Percentiles rank a stretch among this genome's conserved stretches.
phyloP scores from a whole-genome alignment of 2,797 vertebrate genomes.

The Parauchenoglanis punctatus region DNA sequence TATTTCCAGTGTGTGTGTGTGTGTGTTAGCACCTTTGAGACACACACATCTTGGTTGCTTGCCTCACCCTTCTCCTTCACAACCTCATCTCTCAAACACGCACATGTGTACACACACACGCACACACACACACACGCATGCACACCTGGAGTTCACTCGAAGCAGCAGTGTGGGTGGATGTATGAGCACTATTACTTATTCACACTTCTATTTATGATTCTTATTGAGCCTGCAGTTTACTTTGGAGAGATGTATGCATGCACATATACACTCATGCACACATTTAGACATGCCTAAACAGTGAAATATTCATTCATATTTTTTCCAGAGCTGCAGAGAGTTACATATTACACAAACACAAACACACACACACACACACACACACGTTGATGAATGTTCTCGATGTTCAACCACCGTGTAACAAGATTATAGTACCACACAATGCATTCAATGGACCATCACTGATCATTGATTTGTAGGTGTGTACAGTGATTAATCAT shows the following conservation, averaged over 20 bases:
- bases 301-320: conserved; percentile 26
- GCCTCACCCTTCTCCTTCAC: not conserved
- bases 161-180: conserved; percentile 47
- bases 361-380: not conserved
- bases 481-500: not conserved
- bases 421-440: not conserved
- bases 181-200: conserved; percentile 63
- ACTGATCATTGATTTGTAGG: not conserved
- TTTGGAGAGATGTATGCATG: conserved; percentile 28
- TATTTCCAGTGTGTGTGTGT: not conserved
- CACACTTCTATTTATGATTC: conserved; percentile 62
- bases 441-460: not conserved
- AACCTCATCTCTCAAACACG: not conserved
- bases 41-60: conserved; percentile 2
- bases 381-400: conserved; percentile 5
- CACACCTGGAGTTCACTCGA: conserved; percentile 20
- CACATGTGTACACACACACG: not conserved
- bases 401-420: not conserved
- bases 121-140: not conserved
- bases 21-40: not conserved
- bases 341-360: conserved; percentile 7
- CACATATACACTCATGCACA: conserved; percentile 10
- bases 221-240: conserved; percentile 50
- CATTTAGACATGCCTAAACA: not conserved
- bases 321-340: conserved; percentile 4